Conservation (phyloP, 2,797 vertebrate genomes). For the Enteromius paludinosus region DNA sequence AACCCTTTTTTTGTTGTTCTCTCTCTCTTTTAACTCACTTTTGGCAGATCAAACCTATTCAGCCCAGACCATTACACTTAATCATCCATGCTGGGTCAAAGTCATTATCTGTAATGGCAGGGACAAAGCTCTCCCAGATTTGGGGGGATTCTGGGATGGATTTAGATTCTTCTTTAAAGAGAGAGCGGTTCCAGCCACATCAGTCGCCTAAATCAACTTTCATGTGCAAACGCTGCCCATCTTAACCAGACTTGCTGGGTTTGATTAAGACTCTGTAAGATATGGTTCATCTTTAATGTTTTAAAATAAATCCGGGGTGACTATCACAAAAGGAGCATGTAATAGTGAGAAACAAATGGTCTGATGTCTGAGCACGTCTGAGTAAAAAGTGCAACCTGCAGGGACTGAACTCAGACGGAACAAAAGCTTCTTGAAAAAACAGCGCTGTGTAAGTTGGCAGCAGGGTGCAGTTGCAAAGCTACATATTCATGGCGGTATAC, state of each 20-base stretch:
- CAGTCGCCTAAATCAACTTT: slow-evolving; percentile 62
- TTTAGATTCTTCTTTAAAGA: slow-evolving; percentile 70
- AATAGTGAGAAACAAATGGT: slow-evolving; percentile 11
- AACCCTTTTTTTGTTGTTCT: slow-evolving; percentile 12
- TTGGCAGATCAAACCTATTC: slow-evolving; percentile 70
- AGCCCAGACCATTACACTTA: slow-evolving; percentile 77
- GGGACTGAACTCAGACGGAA: slow-evolving; percentile 40
- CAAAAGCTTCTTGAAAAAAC: slow-evolving; percentile 40
- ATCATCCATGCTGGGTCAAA: slow-evolving; percentile 74
- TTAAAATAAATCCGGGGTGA: slow-evolving; percentile 57
- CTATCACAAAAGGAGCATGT: slow-evolving; percentile 23
- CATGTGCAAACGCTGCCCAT: slow-evolving; percentile 51
- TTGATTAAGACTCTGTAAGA: slow-evolving; percentile 40
- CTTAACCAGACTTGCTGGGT: slow-evolving; percentile 12
- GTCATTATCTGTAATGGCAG: slow-evolving; percentile 76
- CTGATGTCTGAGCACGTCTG: slow-evolving; percentile 33
- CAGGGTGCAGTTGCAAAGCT: slow-evolving; percentile 6
- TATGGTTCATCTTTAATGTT: slow-evolving; percentile 38
- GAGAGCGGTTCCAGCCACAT: slow-evolving; percentile 70
- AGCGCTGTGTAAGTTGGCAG: slow-evolving; percentile 54
- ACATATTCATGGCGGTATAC: slow-evolving; percentile 33
- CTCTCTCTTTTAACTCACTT: slow-evolving; percentile 53
- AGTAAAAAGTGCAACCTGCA: slow-evolving; percentile 51
- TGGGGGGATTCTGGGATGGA: slow-evolving; percentile 75
- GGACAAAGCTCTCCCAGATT: slow-evolving; percentile 79